Base-by-base conservation (phyloP, 2,797 vertebrate genomes). In the Sebastes minor region DNA sequence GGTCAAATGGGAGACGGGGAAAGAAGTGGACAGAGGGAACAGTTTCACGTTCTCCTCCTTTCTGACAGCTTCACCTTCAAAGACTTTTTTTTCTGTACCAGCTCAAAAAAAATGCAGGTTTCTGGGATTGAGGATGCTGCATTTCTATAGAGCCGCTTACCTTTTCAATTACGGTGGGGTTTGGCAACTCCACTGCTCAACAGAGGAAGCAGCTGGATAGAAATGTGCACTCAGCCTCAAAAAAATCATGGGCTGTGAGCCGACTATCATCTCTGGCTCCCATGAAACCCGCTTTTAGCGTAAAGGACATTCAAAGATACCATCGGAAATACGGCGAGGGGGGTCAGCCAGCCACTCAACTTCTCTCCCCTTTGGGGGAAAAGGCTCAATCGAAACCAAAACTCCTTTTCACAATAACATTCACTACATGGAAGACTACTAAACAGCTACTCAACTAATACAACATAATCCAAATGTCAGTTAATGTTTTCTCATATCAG, bases 241-340 rank as follows among this genome's bases (percentile, higher is more conserved):
- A 53, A 56, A 80, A 85, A 59, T 78, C 70, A 79, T 38, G 22
- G 60, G 55, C 42, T 84, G 69, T 72, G 63, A 89, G 63, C 71
- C 68, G 71, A 66, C 53, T 59, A 32, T 80, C 61, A 56, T 83
- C 52, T 73, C 76, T 62, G 22, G 74, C 38, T 82, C 28, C 46
- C 14, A 18, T 63, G 52, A 82, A 56, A 81, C 57, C 59, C 68
- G 46, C 71, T 38, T 75, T 78, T 67, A 61, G 33, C 14, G 66
- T 42, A 53, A 23, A 72, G 28, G 27, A 74, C 81, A 73, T 71
- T 33, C 12, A 76, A 23, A 83, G 66, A 61, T 53, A 18, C 22
- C 20, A 10, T 25, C 7, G 32, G 10, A 53, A 65, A 74, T 23
- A 8, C 3, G n/a, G 4, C 5, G 33, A 42, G 66, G 46, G 46